Evolutionary conservation across 1,140 invertebrate genomes (phyloP).

Genomic region (Camponotus pennsylvanicus): DNA sequence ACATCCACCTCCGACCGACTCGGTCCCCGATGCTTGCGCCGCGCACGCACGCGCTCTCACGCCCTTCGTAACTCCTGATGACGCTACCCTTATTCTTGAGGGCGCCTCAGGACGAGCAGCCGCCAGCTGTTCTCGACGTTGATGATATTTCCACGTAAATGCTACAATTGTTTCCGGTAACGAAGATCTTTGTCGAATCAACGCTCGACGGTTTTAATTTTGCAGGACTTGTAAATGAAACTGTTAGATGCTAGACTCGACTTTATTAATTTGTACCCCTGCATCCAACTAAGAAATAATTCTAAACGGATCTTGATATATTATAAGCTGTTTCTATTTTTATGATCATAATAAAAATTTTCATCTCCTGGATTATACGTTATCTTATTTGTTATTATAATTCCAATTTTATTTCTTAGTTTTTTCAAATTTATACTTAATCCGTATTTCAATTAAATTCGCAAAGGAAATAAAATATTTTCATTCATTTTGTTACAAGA

Average conservation of each 20-base stretch:
- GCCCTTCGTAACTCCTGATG: constrained; percentile 35
- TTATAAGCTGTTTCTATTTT: background rate
- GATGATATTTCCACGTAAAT: constrained; percentile 11
- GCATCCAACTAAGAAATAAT: background rate
- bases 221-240: background rate
- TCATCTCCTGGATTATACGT: background rate
- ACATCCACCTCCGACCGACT: constrained; percentile 49
- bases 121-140: constrained; percentile 44
- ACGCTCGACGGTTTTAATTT: background rate
- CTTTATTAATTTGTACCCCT: no score
- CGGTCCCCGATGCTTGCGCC: constrained; percentile 53
- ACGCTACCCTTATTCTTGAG: constrained; percentile 48
- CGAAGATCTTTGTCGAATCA: background rate
- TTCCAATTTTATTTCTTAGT: background rate
- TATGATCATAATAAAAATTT: background rate
- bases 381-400: background rate
- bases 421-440: background rate
- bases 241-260: background rate
- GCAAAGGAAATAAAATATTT: background rate
- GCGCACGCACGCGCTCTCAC: constrained; percentile 52
- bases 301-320: background rate
- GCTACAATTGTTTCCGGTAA: background rate
- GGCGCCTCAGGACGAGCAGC: constrained; percentile 68
- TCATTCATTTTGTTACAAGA: background rate
- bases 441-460: background rate